Percentiles rank a stretch among this genome's conserved stretches.
These are phyloP conservation scores for Carassius gibelio DNA, from an alignment of 2,113 vertebrate genomes.

Conservation along the genomic window DNA sequence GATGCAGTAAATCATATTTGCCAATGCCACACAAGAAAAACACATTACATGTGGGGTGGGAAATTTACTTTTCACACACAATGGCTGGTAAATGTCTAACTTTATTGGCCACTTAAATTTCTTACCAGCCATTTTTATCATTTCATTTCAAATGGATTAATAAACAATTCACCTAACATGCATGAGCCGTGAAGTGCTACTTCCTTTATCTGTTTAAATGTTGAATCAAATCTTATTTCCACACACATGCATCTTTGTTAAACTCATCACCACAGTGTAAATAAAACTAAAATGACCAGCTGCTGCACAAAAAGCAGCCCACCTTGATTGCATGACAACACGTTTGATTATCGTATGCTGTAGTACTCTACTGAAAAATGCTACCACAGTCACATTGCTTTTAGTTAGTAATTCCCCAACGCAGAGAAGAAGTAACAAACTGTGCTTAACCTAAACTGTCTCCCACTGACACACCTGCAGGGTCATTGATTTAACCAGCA, in stretches of 20 bases:
- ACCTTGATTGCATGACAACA: too few species aligned
- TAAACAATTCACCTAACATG: neutral
- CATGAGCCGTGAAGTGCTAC: neutral
- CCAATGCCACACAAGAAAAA: neutral
- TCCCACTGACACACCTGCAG: conserved; percentile 2
- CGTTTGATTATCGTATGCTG: too few species aligned
- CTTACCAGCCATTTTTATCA: neutral
- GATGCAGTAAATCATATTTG: neutral
- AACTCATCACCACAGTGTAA: neutral
- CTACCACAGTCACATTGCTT: neutral
- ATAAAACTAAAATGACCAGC: too few species aligned
- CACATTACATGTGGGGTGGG: neutral
- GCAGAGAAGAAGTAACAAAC: neutral
- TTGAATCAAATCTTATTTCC: neutral
- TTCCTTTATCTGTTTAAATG: neutral
- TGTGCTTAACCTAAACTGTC: neutral
- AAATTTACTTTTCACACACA: neutral
- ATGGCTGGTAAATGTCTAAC: neutral
- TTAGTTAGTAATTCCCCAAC: neutral
- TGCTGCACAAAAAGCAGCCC: too few species aligned
- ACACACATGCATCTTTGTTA: too few species aligned
- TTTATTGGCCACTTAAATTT: neutral
- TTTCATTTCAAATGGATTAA: neutral
- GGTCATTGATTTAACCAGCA: conserved; percentile 10
- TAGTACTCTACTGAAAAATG: neutral